Evolutionary conservation across 2,797 vertebrate species (phyloP).

Genomic region (Aplochiton taeniatus): DNA sequence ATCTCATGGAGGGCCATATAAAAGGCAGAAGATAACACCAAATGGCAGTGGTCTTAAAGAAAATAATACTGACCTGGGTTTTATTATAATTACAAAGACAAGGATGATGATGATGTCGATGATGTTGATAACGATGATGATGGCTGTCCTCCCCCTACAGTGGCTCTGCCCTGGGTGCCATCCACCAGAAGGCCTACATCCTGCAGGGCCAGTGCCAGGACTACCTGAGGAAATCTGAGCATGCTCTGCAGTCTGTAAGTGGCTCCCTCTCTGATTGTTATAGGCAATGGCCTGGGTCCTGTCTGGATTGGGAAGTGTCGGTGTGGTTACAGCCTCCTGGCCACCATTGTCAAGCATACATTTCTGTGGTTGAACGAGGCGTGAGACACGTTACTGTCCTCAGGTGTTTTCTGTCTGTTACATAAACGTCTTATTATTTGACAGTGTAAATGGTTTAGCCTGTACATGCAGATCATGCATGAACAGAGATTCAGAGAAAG

Average conservation of each 20-base stretch:
- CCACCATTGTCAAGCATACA: too few relatives aligned
- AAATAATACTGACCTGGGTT: background rate
- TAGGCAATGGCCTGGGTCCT: too few relatives aligned
- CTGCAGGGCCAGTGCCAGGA: constrained; percentile 70
- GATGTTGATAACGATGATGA: background rate
- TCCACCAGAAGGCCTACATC: constrained; percentile 57
- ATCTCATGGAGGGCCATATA: too few relatives aligned
- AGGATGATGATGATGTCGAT: background rate
- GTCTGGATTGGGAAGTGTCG: too few relatives aligned
- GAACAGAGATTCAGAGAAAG: too few relatives aligned
- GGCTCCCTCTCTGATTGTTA: background rate
- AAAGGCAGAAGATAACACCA: too few relatives aligned
- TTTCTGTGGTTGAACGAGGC: too few relatives aligned
- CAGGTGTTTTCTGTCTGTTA: too few relatives aligned
- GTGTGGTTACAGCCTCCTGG: too few relatives aligned
- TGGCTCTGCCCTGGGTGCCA: constrained; percentile 3
- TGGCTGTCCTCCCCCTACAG: constrained; percentile 40
- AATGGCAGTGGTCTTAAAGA: too few relatives aligned
- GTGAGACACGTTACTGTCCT: too few relatives aligned
- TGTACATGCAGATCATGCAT: background rate
- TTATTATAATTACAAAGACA: background rate
- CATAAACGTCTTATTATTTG: too few relatives aligned
- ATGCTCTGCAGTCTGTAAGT: constrained; percentile 70
- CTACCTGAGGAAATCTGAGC: constrained; percentile 62
- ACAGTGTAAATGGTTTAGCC: background rate